These are phyloP conservation scores for Lathronympha strigana DNA, from an alignment of 2,888 invertebrate species.

Conservation along the genomic window DNA sequence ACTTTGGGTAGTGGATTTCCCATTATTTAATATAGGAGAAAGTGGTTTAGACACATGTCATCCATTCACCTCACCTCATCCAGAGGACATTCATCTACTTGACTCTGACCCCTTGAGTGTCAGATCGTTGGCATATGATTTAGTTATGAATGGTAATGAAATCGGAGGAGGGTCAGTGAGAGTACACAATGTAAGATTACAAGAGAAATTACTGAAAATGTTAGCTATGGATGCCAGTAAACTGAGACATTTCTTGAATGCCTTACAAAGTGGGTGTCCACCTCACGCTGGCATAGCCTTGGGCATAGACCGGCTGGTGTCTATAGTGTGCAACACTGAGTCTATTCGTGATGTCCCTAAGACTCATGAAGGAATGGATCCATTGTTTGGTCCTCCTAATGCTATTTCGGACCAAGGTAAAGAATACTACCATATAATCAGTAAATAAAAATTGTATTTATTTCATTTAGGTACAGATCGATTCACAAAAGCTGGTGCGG, in stretches of 20 bases:
- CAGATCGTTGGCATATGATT: conserved; percentile 92
- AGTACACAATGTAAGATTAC: conserved; percentile 92
- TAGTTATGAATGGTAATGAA: conserved; percentile 98
- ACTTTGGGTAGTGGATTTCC: conserved; percentile 97
- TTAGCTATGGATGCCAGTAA: conserved; percentile 87
- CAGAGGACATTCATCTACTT: conserved; percentile 89
- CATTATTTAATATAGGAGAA: conserved; percentile 91
- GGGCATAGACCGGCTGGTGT: conserved; percentile 93
- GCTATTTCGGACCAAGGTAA: conserved; percentile 88
- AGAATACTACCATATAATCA: conserved; percentile 87
- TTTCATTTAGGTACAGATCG: too few species aligned
- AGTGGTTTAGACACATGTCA: conserved; percentile 91
- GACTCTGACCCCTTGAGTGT: conserved; percentile 88
- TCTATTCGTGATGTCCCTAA: conserved; percentile 99
- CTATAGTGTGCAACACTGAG: conserved; percentile 88
- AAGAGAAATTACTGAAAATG: conserved; percentile 90
- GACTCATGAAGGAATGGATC: conserved; percentile 94
- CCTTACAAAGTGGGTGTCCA: conserved; percentile 96
- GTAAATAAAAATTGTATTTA: neutral
- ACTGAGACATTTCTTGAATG: conserved; percentile 93
- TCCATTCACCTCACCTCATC: conserved; percentile 98
- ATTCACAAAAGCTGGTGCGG: too few species aligned
- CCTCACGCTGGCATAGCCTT: conserved; percentile 99
- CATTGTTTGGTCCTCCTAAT: conserved; percentile 94
- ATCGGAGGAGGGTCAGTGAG: conserved; percentile 98